Conservation (phyloP, 2,888 invertebrate species). For the Rhingia campestris region DNA sequence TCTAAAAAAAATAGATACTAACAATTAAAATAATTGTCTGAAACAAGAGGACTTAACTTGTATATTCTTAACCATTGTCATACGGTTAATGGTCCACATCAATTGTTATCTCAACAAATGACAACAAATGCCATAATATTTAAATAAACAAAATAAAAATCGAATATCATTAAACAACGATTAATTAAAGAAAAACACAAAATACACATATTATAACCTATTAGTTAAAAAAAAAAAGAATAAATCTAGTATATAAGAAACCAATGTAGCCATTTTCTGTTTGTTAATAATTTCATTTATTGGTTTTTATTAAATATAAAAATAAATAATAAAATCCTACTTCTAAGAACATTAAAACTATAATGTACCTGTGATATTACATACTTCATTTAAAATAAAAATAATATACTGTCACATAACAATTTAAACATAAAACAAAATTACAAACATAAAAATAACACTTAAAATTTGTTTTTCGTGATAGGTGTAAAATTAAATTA, state of each 20-base stretch:
- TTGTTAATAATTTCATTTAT: slow-evolving; percentile 42
- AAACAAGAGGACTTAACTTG: neutral
- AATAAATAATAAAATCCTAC: slow-evolving; percentile 52
- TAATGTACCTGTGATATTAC: slow-evolving; percentile 83
- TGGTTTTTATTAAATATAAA: slow-evolving; percentile 27
- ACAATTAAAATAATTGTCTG: slow-evolving; percentile 35
- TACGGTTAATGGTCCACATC: neutral
- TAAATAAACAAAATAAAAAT: slow-evolving; percentile 45
- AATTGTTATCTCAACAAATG: slow-evolving; percentile 1
- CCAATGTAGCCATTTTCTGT: slow-evolving; percentile 74
- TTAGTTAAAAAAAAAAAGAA: slow-evolving; percentile 61
- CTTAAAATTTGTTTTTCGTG: slow-evolving; percentile 41
- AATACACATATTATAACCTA: slow-evolving; percentile 36
- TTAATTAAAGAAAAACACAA: slow-evolving; percentile 30
- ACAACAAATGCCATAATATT: slow-evolving; percentile 36
- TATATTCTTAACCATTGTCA: neutral
- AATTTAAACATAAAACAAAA: slow-evolving; percentile 16
- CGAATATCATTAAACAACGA: slow-evolving; percentile 72
- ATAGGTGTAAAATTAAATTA: slow-evolving; percentile 37
- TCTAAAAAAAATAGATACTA: slow-evolving; percentile 14
- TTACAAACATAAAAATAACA: slow-evolving; percentile 24
- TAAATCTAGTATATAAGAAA: slow-evolving; percentile 72
- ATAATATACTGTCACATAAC: slow-evolving; percentile 59
- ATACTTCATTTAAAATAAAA: slow-evolving; percentile 77
- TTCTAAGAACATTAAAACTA: slow-evolving; percentile 77